Percentiles rank a stretch among this genome's conserved stretches.
These are phyloP conservation scores for Micronycteris hirsuta DNA, from an alignment of 2,113 vertebrate genomes.

Conservation along the genomic window DNA sequence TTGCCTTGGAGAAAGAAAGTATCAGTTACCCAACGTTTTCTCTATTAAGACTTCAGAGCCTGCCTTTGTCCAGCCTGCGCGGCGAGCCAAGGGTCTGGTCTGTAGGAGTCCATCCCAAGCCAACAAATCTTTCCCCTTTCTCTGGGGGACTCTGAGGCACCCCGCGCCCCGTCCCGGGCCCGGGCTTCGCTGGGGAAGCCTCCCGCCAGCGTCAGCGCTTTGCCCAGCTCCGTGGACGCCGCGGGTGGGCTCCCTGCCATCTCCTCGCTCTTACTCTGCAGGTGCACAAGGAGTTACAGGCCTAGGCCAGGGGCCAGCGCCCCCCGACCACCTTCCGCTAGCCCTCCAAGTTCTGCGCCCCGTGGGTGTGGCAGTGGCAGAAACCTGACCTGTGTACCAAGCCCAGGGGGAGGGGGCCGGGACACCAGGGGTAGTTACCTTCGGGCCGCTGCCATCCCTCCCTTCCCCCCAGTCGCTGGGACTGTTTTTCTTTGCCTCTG, in stretches of 20 bases:
- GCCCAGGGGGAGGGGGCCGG: background rate
- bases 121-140: background rate
- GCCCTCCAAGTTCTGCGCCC: background rate
- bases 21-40: background rate
- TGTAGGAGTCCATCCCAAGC: background rate
- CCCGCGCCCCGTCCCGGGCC: too few species aligned
- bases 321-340: accelerated
- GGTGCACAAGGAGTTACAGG: background rate
- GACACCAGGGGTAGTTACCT: background rate
- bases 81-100: background rate
- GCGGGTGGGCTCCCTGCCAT: background rate
- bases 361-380: background rate
- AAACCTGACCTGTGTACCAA: background rate
- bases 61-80: background rate
- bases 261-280: background rate
- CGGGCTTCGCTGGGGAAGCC: accelerated
- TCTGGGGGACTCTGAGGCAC: accelerated
- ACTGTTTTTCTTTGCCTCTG: slow-evolving; percentile 3
- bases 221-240: accelerated
- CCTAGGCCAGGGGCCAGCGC: too few species aligned
- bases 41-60: background rate
- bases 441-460: background rate
- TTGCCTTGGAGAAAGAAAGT: background rate
- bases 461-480: background rate
- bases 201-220: background rate